Percentiles rank a stretch among this genome's conserved stretches.
phyloP scores from a whole-genome alignment of 2,888 invertebrate species.

The Lordiphosa fenestrarum region DNA sequence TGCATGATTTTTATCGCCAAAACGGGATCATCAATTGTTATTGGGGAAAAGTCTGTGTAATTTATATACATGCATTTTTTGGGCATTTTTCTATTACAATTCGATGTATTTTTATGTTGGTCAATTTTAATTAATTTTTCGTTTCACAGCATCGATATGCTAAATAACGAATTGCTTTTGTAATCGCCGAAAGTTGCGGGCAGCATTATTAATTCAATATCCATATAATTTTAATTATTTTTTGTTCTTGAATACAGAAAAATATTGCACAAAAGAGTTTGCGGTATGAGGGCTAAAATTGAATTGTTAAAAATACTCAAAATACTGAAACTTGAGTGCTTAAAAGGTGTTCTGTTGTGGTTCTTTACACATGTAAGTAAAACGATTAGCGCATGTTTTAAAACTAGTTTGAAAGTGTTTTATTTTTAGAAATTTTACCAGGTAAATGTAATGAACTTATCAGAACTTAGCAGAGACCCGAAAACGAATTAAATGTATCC shows the following conservation, averaged over 20 bases:
- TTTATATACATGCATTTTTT: constrained; percentile 34
- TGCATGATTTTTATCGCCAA: constrained; percentile 30
- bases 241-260: background rate
- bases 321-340: no score
- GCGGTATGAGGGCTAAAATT: no score
- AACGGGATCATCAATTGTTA: constrained; percentile 54
- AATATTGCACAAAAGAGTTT: background rate
- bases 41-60: constrained; percentile 31
- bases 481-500: no score
- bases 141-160: background rate
- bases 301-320: no score
- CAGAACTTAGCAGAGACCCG: no score
- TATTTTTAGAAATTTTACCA: no score
- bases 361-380: no score
- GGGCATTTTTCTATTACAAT: constrained; percentile 40
- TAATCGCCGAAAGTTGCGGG: no score
- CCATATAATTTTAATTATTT: constrained; percentile 3
- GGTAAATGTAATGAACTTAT: no score
- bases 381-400: no score
- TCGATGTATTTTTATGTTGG: constrained; percentile 18
- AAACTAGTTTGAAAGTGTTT: no score
- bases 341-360: no score
- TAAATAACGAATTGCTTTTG: constrained; percentile 2
- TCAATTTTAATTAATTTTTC: constrained; percentile 61
- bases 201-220: constrained; percentile 1